A percentile compares a stretch with the other conserved stretches of the same genome.
Evolutionary conservation across 2,888 invertebrate species (phyloP).

Genomic region (Antheraea yamamai): DNA sequence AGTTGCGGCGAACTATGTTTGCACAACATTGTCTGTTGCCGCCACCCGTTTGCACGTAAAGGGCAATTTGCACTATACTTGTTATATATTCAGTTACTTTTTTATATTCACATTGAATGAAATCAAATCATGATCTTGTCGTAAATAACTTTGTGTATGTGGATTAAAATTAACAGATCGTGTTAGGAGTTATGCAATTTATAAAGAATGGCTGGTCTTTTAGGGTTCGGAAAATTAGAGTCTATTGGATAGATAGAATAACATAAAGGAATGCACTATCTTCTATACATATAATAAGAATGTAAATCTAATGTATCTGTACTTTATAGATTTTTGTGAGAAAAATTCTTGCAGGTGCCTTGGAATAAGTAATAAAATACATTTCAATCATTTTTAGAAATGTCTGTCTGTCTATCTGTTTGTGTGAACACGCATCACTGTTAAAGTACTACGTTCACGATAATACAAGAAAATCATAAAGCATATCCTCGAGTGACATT

Average conservation of each 20-base stretch:
- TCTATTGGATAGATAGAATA: neutral
- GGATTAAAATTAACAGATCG: neutral
- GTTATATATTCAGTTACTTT: slow-evolving; percentile 17
- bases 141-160: neutral
- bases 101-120: slow-evolving; percentile 4
- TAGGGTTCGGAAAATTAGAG: neutral
- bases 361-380: too few species aligned
- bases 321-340: too few species aligned
- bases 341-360: too few species aligned
- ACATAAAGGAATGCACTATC: neutral
- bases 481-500: too few species aligned
- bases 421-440: too few species aligned
- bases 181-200: neutral
- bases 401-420: too few species aligned
- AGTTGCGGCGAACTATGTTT: slow-evolving; percentile 24
- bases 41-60: slow-evolving; percentile 19
- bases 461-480: too few species aligned
- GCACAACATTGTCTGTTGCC: slow-evolving; percentile 26
- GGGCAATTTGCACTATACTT: slow-evolving; percentile 21
- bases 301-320: too few species aligned
- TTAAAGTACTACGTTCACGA: too few species aligned
- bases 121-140: neutral
- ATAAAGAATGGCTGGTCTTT: neutral
- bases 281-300: too few species aligned
- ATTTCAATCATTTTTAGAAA: too few species aligned